A percentile compares a stretch with the other conserved stretches of the same genome.
phyloP scores from a whole-genome alignment of 2,113 vertebrate species.

The Heterotis niloticus region DNA sequence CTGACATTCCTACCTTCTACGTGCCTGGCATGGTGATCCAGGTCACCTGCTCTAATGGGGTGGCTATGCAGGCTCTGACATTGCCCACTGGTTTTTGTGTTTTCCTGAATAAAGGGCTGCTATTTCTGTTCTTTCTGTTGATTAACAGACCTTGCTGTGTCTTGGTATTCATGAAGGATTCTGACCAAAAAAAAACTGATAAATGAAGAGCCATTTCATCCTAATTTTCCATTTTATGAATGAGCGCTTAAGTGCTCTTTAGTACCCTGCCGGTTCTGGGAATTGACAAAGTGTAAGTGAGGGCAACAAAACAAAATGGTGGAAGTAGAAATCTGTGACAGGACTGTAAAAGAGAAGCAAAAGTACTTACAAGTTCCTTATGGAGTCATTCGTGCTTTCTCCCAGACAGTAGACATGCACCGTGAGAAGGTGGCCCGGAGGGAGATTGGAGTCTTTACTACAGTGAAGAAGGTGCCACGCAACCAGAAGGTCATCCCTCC shows the following conservation, averaged over 20 bases:
- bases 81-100: background rate
- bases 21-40: slow-evolving; percentile 28
- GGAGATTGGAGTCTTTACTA: slow-evolving; percentile 71
- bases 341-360: background rate
- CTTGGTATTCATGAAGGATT: slow-evolving; percentile 6
- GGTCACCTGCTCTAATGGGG: slow-evolving; percentile 20
- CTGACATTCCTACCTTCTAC: slow-evolving; percentile 6
- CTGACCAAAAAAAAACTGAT: background rate
- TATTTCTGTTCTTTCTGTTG: background rate
- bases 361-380: background rate
- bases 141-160: background rate
- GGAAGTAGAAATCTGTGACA: background rate
- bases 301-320: background rate
- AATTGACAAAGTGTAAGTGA: background rate
- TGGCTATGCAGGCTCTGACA: background rate
- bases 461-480: slow-evolving; percentile 44
- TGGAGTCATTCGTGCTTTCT: slow-evolving; percentile 12
- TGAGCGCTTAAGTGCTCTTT: background rate
- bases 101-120: background rate
- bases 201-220: background rate
- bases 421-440: slow-evolving; percentile 77
- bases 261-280: background rate
- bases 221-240: background rate
- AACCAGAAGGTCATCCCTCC: slow-evolving; percentile 61
- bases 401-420: slow-evolving; percentile 76